Percentiles rank a stretch among this genome's conserved stretches.
Evolutionary conservation across 92 coral and sea anemone species (phyloP).

Genomic region (Chrysogorgia sp.): DNA sequence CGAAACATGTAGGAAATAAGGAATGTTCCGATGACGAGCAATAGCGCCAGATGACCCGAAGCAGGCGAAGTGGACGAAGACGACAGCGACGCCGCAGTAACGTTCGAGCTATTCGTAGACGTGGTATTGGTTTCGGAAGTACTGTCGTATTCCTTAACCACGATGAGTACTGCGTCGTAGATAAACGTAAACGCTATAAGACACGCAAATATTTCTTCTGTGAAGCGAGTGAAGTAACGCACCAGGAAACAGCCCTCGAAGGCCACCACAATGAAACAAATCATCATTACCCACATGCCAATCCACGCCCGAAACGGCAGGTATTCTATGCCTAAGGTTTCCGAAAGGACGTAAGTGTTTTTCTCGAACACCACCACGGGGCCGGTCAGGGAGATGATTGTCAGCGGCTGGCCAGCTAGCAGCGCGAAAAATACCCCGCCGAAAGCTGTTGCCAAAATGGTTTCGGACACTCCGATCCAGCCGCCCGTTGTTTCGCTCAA

Average conservation of each 20-base stretch:
- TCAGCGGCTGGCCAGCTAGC: conserved; percentile 95
- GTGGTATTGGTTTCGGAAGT: conserved; percentile 50
- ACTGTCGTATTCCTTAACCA: conserved; percentile 57
- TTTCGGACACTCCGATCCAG: conserved; percentile 99
- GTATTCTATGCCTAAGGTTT: conserved; percentile 70
- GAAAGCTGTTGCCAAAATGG: conserved; percentile 84
- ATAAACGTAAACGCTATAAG: conserved; percentile 89
- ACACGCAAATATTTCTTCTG: conserved; percentile 96
- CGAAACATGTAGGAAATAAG: conserved; percentile 79
- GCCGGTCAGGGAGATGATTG: conserved; percentile 91
- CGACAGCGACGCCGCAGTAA: neutral
- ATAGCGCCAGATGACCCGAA: conserved; percentile 76
- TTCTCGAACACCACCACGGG: conserved; percentile 93
- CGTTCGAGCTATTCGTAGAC: conserved; percentile 10
- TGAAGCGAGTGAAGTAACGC: conserved; percentile 92
- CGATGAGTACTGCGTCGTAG: conserved; percentile 74
- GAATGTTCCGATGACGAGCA: conserved; percentile 90
- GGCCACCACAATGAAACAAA: conserved; percentile 89
- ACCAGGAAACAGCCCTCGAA: conserved; percentile 91
- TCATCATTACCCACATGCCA: conserved; percentile 98
- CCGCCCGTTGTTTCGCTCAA: conserved; percentile 78
- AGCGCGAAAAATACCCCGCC: conserved; percentile 84
- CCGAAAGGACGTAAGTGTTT: conserved; percentile 72
- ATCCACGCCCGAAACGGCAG: conserved; percentile 99
- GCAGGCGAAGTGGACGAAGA: neutral